These are phyloP conservation scores for Leptopilina boulardi DNA, from an alignment of 1,140 invertebrate genomes.

Conservation along the genomic window DNA sequence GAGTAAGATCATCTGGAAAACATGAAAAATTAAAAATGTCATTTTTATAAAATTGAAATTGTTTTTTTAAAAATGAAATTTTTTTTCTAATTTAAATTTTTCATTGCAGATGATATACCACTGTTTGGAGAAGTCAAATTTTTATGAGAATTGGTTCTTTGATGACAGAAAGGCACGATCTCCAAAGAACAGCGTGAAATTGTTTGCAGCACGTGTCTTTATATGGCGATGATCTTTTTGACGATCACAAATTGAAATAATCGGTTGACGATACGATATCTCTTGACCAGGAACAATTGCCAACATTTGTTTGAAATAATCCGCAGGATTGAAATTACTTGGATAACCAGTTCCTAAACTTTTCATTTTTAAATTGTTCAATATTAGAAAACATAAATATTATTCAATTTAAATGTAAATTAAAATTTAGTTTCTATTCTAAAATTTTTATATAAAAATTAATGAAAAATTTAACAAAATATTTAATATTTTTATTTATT, in stretches of 20 bases:
- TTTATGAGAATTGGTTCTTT: constrained; percentile 94
- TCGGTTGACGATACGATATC: constrained; percentile 83
- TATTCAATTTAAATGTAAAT: constrained; percentile 13
- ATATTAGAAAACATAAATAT: background rate
- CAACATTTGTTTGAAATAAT: constrained; percentile 94
- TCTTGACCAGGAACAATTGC: constrained; percentile 91
- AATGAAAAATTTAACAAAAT: constrained; percentile 31
- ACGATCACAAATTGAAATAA: constrained; percentile 85
- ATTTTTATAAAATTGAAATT: no score
- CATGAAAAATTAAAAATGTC: constrained; percentile 39
- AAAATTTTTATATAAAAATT: no score
- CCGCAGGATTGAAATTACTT: constrained; percentile 95
- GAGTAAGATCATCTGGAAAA: constrained; percentile 87
- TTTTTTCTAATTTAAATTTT: constrained; percentile 28
- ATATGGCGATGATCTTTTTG: constrained; percentile 75
- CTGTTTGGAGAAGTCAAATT: constrained; percentile 91
- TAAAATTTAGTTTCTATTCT: background rate
- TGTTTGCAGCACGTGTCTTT: constrained; percentile 92
- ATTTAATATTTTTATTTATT: no score
- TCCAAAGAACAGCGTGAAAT: constrained; percentile 92
- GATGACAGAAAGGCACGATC: constrained; percentile 90
- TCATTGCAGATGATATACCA: constrained; percentile 79
- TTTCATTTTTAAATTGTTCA: constrained; percentile 38
- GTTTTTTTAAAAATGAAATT: no score
- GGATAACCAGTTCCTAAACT: constrained; percentile 87